Conservation (phyloP, 2,888 invertebrate genomes). For the Pterostichus niger region DNA sequence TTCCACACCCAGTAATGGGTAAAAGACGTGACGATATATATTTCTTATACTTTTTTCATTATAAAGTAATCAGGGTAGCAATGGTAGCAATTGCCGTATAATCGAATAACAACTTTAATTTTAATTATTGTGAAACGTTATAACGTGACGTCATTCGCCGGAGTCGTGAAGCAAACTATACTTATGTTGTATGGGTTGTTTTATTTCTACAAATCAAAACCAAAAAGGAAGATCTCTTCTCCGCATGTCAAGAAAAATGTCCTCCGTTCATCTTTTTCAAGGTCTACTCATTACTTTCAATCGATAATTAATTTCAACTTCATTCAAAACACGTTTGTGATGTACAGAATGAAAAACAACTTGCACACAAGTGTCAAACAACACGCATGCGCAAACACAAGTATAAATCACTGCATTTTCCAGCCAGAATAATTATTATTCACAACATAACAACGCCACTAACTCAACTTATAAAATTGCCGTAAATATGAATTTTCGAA, state of each 20-base stretch:
- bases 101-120: too few relatives aligned
- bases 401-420: constrained; percentile 47
- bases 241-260: constrained; percentile 10
- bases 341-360: constrained; percentile 40
- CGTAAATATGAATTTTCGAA: constrained; percentile 38
- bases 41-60: too few relatives aligned
- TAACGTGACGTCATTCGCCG: too few relatives aligned
- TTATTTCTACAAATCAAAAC: not conserved
- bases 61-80: too few relatives aligned
- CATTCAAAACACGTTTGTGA: constrained; percentile 57
- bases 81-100: too few relatives aligned
- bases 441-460: constrained; percentile 21
- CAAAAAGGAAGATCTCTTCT: too few relatives aligned
- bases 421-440: constrained; percentile 35
- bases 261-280: constrained; percentile 32
- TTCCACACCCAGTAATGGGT: too few relatives aligned
- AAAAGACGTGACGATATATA: too few relatives aligned
- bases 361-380: constrained; percentile 40
- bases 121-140: too few relatives aligned
- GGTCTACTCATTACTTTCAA: constrained; percentile 44
- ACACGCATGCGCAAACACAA: constrained; percentile 14
- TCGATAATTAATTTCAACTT: constrained; percentile 52
- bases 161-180: too few relatives aligned
- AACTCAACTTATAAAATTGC: constrained; percentile 40
- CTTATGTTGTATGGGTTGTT: not conserved